Percentiles rank a stretch among this genome's conserved stretches.
Conservation (phyloP, 2,888 invertebrate species). For the Callyntrura sp. region DNA sequence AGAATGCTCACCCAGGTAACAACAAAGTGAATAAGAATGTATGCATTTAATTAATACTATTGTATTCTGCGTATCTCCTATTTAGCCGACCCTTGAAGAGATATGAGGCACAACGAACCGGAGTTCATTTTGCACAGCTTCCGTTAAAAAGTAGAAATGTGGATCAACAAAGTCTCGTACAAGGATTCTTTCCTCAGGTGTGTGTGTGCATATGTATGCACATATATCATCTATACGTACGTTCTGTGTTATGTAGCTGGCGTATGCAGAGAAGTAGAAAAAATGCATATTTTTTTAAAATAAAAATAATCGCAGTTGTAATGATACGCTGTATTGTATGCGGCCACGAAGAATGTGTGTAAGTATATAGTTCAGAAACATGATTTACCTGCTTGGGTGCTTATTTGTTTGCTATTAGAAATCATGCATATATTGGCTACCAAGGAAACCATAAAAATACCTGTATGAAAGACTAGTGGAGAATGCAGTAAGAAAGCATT, state of each 20-base stretch:
- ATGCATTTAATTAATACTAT: constrained; percentile 50
- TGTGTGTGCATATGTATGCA: neutral
- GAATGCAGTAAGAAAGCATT: neutral
- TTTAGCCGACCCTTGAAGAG: constrained; percentile 78
- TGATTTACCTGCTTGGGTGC: constrained; percentile 70
- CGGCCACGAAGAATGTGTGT: neutral
- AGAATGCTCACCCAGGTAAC: constrained; percentile 28
- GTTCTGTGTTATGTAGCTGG: neutral
- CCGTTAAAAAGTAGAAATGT: constrained; percentile 84
- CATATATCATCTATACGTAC: no score
- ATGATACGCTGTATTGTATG: constrained; percentile 4
- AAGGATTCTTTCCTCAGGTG: constrained; percentile 60
- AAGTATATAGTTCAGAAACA: constrained; percentile 64
- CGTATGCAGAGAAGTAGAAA: constrained; percentile 4
- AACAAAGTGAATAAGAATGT: constrained; percentile 17
- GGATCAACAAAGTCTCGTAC: constrained; percentile 78
- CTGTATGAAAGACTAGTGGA: neutral
- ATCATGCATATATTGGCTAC: neutral
- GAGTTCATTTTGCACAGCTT: constrained; percentile 83
- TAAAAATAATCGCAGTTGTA: neutral
- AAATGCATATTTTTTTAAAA: constrained; percentile 13
- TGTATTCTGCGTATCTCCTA: constrained; percentile 24
- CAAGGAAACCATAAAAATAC: neutral
- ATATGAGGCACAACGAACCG: constrained; percentile 83
- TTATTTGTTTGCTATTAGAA: constrained; percentile 34